Evolutionary conservation across 2,888 invertebrate species (phyloP).

Genomic region (Microplitis manilae): DNA sequence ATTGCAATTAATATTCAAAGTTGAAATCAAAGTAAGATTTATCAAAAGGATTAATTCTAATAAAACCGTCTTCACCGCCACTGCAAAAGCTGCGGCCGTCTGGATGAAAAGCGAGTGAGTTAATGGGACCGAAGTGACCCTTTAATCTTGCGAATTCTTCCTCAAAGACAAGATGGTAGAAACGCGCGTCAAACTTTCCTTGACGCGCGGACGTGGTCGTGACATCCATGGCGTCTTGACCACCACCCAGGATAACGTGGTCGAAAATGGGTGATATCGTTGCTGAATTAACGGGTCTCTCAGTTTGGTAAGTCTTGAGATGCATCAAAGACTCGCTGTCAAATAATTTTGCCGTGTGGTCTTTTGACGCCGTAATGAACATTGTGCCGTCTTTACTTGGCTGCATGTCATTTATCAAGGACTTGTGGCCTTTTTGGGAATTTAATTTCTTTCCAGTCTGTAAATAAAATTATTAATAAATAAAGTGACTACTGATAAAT

Average conservation of each 20-base stretch:
- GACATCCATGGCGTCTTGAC: slow-evolving; percentile 99
- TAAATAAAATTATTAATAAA: slow-evolving; percentile 48
- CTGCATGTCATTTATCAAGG: slow-evolving; percentile 96
- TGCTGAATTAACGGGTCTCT: slow-evolving; percentile 98
- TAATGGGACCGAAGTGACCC: slow-evolving; percentile 99
- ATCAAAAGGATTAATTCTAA: slow-evolving; percentile 96
- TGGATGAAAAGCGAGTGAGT: slow-evolving; percentile 98
- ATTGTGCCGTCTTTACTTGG: slow-evolving; percentile 92
- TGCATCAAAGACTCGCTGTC: slow-evolving; percentile 89
- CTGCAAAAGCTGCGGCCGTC: slow-evolving; percentile 97
- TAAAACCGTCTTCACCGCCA: slow-evolving; percentile 99
- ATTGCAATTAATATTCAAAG: slow-evolving; percentile 81
- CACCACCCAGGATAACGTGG: slow-evolving; percentile 98
- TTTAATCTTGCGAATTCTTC: slow-evolving; percentile 90
- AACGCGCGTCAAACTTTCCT: slow-evolving; percentile 95
- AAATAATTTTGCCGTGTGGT: slow-evolving; percentile 95
- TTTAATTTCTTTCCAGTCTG: slow-evolving; percentile 88
- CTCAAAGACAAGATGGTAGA: slow-evolving; percentile 80
- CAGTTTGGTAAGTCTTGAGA: slow-evolving; percentile 97
- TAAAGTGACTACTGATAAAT: neutral
- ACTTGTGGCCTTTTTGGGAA: slow-evolving; percentile 86
- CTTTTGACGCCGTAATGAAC: slow-evolving; percentile 98
- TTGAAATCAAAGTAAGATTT: slow-evolving; percentile 96
- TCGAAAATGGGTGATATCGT: slow-evolving; percentile 95
- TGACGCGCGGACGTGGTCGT: slow-evolving; percentile 94